A percentile compares a stretch with the other conserved stretches of the same genome.
These are phyloP conservation scores for Polypterus senegalus DNA, from an alignment of 2,113 vertebrate genomes.

Conservation along the genomic window DNA sequence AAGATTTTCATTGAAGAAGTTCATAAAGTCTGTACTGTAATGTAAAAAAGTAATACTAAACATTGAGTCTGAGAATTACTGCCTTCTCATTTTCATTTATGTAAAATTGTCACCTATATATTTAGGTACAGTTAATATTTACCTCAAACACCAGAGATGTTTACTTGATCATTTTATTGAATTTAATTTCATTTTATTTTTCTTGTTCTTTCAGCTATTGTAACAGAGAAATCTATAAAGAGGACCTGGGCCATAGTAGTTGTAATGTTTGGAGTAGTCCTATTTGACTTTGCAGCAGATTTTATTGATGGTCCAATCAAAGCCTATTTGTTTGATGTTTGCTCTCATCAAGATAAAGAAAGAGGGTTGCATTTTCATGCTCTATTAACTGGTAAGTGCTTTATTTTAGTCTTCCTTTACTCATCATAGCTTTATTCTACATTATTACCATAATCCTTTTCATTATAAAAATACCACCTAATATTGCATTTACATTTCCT, in stretches of 20 bases:
- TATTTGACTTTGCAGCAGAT: constrained; percentile 95
- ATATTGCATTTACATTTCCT: too few relatives aligned
- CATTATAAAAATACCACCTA: too few relatives aligned
- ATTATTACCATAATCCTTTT: too few relatives aligned
- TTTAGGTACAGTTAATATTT: too few relatives aligned
- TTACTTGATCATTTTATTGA: not conserved
- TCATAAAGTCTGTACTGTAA: too few relatives aligned
- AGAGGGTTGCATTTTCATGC: constrained; percentile 89
- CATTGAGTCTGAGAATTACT: too few relatives aligned
- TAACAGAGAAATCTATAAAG: constrained; percentile 31
- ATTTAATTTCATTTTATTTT: not conserved
- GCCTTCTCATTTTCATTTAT: too few relatives aligned
- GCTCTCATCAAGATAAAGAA: constrained; percentile 84
- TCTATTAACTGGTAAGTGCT: constrained; percentile 76
- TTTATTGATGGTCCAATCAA: constrained; percentile 96
- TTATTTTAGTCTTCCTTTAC: not conserved
- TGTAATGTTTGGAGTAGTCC: constrained; percentile 86
- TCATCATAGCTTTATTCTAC: not conserved
- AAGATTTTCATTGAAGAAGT: too few relatives aligned
- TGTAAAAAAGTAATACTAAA: too few relatives aligned
- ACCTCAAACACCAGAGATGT: too few relatives aligned
- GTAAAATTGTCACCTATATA: too few relatives aligned
- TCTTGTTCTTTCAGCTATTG: constrained; percentile 31
- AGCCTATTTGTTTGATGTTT: constrained; percentile 94
- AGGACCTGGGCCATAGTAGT: constrained; percentile 65